A percentile compares a stretch with the other conserved stretches of the same genome.
phyloP scores from a whole-genome alignment of 1,140 invertebrate species.

The Ips typographus region DNA sequence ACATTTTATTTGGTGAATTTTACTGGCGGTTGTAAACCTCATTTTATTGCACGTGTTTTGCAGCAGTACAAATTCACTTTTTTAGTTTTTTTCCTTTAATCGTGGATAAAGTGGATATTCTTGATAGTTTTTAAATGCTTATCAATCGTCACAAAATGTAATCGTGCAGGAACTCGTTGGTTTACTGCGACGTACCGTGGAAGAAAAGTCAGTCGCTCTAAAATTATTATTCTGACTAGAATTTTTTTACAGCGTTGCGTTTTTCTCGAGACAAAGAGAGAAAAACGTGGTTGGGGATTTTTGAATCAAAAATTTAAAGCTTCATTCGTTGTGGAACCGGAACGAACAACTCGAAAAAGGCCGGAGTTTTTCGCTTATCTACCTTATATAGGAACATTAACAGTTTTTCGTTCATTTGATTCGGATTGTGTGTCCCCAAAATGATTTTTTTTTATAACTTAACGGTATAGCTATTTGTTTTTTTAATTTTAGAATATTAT shows the following conservation, averaged over 20 bases:
- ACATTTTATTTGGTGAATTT: too few relatives aligned
- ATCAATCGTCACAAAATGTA: neutral
- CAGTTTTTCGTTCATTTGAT: conserved; percentile 3
- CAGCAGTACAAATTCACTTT: neutral
- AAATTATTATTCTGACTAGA: conserved; percentile 4
- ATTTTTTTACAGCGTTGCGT: neutral
- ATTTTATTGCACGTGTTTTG: neutral
- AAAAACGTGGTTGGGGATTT: neutral
- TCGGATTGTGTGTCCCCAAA: neutral
- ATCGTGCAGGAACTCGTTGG: neutral
- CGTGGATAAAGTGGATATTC: too few relatives aligned
- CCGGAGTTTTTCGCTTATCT: neutral
- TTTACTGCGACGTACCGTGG: neutral
- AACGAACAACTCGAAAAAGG: conserved; percentile 2
- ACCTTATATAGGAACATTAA: conserved; percentile 4
- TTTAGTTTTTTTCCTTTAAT: neutral
- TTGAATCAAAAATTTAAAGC: conserved; percentile 4
- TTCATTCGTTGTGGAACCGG: neutral
- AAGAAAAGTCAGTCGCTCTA: neutral
- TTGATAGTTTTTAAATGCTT: neutral
- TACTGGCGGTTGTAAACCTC: too few relatives aligned
- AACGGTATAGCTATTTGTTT: neutral
- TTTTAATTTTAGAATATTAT: neutral
- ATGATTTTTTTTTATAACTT: neutral
- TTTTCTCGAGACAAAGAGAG: neutral